These are phyloP conservation scores for Urosaurus nigricauda DNA, from an alignment of 2,797 vertebrate genomes.

Conservation along the genomic window DNA sequence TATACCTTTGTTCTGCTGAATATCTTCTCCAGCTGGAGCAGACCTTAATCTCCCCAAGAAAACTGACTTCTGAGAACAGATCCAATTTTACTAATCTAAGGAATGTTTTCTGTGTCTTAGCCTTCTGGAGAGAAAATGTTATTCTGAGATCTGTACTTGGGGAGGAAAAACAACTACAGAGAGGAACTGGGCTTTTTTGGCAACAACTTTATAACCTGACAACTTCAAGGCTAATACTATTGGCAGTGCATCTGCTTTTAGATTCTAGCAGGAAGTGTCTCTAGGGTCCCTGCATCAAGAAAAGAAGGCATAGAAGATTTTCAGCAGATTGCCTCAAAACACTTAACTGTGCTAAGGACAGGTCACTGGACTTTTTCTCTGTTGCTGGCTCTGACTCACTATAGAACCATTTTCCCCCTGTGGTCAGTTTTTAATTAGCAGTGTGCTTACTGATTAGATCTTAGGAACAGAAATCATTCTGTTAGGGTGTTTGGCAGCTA, in stretches of 20 bases:
- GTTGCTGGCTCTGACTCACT: slow-evolving; percentile 61
- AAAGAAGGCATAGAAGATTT: not conserved
- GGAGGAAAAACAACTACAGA: slow-evolving; percentile 54
- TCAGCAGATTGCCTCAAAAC: slow-evolving; percentile 10
- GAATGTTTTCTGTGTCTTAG: slow-evolving; percentile 34
- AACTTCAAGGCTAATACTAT: slow-evolving; percentile 54
- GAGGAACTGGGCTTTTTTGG: slow-evolving; percentile 45
- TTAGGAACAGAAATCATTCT: slow-evolving; percentile 63
- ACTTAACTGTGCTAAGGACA: not conserved
- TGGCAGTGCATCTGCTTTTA: slow-evolving; percentile 54
- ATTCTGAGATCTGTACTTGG: slow-evolving; percentile 65
- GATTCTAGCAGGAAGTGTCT: slow-evolving; percentile 42
- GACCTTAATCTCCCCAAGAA: slow-evolving; percentile 59
- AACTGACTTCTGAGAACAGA: slow-evolving; percentile 61
- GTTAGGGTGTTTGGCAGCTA: slow-evolving; percentile 49
- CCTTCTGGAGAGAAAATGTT: slow-evolving; percentile 61
- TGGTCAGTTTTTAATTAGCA: slow-evolving; percentile 37
- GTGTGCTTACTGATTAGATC: slow-evolving; percentile 57
- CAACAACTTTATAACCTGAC: slow-evolving; percentile 27
- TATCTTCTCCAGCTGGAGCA: slow-evolving; percentile 40
- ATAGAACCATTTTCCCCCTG: slow-evolving; percentile 61
- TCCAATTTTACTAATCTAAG: slow-evolving; percentile 39
- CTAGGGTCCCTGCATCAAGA: not conserved
- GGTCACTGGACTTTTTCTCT: slow-evolving; percentile 46
- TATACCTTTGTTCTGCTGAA: slow-evolving; percentile 34